Percentiles rank a stretch among this genome's conserved stretches.
Conservation (phyloP, 2,113 vertebrate species). For the Axis porcinus region DNA sequence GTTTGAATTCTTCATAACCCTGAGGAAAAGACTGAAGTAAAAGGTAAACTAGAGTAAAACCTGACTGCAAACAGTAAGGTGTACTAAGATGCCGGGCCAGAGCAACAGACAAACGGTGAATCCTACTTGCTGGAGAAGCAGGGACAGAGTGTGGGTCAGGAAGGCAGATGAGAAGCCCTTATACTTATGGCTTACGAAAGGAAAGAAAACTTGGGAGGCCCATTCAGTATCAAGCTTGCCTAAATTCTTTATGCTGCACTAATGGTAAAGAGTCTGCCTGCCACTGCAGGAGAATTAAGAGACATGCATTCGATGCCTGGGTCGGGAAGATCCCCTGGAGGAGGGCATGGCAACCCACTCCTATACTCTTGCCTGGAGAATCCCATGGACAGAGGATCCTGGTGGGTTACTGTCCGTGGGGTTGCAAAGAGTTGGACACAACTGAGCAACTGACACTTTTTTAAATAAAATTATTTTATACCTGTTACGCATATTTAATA, state of each 20-base stretch:
- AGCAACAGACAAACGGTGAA: not conserved
- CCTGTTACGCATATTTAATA: not conserved
- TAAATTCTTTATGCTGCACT: not conserved
- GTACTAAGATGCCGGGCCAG: not conserved
- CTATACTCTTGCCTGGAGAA: not conserved
- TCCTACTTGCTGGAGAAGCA: not conserved
- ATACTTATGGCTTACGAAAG: not conserved
- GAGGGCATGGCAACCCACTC: not conserved
- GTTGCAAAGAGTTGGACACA: not conserved
- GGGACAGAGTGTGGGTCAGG: not conserved
- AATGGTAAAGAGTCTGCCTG: not conserved
- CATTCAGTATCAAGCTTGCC: not conserved
- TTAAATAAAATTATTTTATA: not conserved
- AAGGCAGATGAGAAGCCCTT: not conserved
- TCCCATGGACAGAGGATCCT: not conserved
- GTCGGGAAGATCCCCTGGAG: not conserved
- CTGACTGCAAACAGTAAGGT: not conserved
- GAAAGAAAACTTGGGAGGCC: not conserved
- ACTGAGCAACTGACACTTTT: not conserved
- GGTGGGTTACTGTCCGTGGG: not conserved
- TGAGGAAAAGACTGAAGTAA: slow-evolving; percentile 27
- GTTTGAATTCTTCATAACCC: slow-evolving; percentile 21
- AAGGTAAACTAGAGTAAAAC: not conserved
- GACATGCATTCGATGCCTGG: not conserved
- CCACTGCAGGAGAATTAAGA: not conserved